These are phyloP conservation scores for Byasa hedistus DNA, from an alignment of 2,888 invertebrate genomes.

Conservation along the genomic window DNA sequence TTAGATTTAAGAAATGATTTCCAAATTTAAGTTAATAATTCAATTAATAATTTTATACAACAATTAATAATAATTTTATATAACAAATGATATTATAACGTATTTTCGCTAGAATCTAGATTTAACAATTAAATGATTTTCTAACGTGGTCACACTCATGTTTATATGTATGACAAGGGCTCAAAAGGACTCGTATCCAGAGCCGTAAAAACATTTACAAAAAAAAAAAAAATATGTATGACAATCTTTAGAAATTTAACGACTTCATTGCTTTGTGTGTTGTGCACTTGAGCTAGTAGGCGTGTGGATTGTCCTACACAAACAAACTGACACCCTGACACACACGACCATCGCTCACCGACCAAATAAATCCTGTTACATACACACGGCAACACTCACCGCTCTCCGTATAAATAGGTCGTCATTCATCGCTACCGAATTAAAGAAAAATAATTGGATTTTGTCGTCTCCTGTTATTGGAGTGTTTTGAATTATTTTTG, in stretches of 20 bases:
- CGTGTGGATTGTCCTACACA: conserved; percentile 31
- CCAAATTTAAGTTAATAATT: too few relatives aligned
- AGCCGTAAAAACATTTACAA: too few relatives aligned
- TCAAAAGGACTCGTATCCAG: too few relatives aligned
- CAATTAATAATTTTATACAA: too few relatives aligned
- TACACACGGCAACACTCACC: conserved; percentile 17
- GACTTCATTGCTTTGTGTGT: conserved; percentile 3
- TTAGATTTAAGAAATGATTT: too few relatives aligned
- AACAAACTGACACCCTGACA: conserved; percentile 38
- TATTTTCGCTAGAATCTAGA: too few relatives aligned
- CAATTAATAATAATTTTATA: too few relatives aligned
- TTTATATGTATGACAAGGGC: too few relatives aligned
- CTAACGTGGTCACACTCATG: too few relatives aligned
- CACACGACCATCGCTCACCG: conserved; percentile 23
- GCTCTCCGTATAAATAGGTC: conserved; percentile 17
- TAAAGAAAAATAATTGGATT: conserved; percentile 19
- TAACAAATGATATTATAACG: too few relatives aligned
- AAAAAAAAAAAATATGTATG: too few relatives aligned
- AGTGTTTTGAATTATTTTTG: background rate
- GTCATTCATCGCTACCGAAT: conserved; percentile 23
- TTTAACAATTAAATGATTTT: too few relatives aligned
- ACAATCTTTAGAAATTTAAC: background rate
- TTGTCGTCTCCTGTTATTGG: conserved; percentile 6
- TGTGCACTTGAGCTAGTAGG: conserved; percentile 30
- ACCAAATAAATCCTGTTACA: conserved; percentile 21